Evolutionary conservation across 1,140 invertebrate genomes (phyloP), one percentile per base, ranked within the genome.

Genomic region (Halotydeus destructor): DNA sequence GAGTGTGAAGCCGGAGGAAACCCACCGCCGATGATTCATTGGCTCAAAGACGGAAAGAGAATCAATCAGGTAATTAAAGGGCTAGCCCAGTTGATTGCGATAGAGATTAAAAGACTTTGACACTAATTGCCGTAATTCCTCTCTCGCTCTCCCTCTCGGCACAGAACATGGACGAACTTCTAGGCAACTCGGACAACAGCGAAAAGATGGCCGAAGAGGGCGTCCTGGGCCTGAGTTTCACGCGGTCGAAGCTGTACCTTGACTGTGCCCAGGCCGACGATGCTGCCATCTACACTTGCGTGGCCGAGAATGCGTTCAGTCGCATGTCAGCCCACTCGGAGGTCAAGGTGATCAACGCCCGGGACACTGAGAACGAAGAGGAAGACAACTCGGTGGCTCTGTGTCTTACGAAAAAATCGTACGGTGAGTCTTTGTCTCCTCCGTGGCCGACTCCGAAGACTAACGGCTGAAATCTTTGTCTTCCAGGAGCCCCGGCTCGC

Each of bases 231-330:
- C 33, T 52, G 6, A 45, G 50, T 19, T 37, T 40, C 9, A 48
- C 43, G 5, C 38, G 27, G 9, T 75, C 76, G 0, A 69, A 72
- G 33, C 65, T 80, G 19, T 67, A 75, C 9, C 59, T 78, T 38
- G 67, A 69, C 39, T 69, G 70, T 42, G 59, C 71, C 3, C 53
- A 62, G 12, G 62, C 66, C 12, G 60, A 65, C 3, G 69, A 74
- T 45, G 58, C 66, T 44, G 71, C 69, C 19, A 57, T 62, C 5
- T 80, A 75, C 56, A 75, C 72, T 9, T 85, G 80, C 52, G 65
- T 76, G 1, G 78, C 73, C 2, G 62, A 65, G n/a, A 61, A 70
- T 19, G 71, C 70, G 1, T 55, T 63, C 8, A 65, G 70, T 46
- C 65, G 67, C 11, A 59, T 66, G 8, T 62, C 55, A 12, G 57